These are phyloP conservation scores for Drosophila barbarae DNA, from an alignment of 2,888 invertebrate species.

Conservation along the genomic window DNA sequence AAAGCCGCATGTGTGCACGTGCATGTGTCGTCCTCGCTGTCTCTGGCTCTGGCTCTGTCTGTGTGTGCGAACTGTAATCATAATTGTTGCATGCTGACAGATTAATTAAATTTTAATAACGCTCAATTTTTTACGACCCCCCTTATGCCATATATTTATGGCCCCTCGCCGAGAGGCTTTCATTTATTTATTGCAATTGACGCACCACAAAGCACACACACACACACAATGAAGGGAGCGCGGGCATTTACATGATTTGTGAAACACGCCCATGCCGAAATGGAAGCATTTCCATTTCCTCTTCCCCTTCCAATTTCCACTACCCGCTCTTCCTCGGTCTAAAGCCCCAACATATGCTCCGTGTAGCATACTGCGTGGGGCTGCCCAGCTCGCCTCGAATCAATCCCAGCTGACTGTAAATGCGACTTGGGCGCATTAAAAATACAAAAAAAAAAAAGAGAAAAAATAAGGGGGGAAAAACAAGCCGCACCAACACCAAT, in stretches of 20 bases:
- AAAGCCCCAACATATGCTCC: conserved; percentile 57
- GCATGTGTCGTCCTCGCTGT: conserved; percentile 3
- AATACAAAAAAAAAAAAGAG: conserved; percentile 42
- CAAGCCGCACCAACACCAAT: conserved; percentile 16
- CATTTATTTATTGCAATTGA: conserved; percentile 37
- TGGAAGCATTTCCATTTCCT: conserved; percentile 13
- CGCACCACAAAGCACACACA: conserved; percentile 1
- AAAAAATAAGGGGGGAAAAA: not conserved
- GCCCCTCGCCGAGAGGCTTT: conserved; percentile 17
- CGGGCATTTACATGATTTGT: conserved; percentile 28
- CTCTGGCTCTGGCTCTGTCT: not conserved
- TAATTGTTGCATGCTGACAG: conserved; percentile 58
- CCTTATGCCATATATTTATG: conserved; percentile 25
- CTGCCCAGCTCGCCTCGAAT: conserved; percentile 34
- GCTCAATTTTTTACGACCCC: conserved; percentile 36
- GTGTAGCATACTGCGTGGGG: conserved; percentile 62
- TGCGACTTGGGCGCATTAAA: conserved; percentile 52
- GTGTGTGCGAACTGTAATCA: conserved; percentile 45
- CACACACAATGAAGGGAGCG: not conserved
- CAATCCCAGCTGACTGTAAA: conserved; percentile 67
- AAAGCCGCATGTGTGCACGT: conserved; percentile 29
- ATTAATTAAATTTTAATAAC: conserved; percentile 69
- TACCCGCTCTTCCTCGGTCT: not conserved
- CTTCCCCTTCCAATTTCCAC: not conserved
- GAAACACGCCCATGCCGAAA: conserved; percentile 19